Base-by-base conservation (phyloP, 1,140 invertebrate species). In the Anastatus disparis region DNA sequence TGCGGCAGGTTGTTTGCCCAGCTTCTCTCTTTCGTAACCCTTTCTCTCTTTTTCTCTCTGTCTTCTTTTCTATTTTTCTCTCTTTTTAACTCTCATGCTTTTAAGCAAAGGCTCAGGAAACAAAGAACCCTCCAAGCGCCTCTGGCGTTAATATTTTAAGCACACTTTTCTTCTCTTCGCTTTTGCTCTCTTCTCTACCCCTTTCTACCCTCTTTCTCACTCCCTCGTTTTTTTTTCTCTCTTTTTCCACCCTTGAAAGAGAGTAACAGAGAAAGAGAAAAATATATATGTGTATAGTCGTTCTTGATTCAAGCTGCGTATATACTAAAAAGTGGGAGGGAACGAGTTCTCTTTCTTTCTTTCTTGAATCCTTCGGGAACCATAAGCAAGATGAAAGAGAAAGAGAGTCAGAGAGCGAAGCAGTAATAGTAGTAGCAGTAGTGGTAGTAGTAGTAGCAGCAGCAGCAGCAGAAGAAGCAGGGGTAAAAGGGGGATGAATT, bases 101-200 rank as follows among this genome's bases (percentile, higher is more conserved):
- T n/a, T n/a, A n/a, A n/a, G n/a, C n/a, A n/a, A n/a, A n/a, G n/a
- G n/a, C n/a, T n/a, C n/a, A n/a, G n/a, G 84, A 84, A 81, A 85
- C 84, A 85, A 82, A 77, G 78, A 76, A 79, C 79, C 73, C 76
- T 75, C 75, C 58, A 70, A 80, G 78, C 78, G 82, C 84, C 84
- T 78, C 71, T 72, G 80, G 83, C 83, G 83, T 85, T 85, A 85
- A 85, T 85, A 85, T 85, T 85, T 85, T 85, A 85, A 85, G 82
- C 82, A 84, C 83, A 85, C 82, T 85, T 85, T 85, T 83, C 81
- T 82, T 83, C 81, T 73, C 72, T 38, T 62, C 38, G 9, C 12
- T 64, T 44, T 24, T 46, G 27, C 61, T 50, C 44, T 44, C 44
- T 70, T n/a, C n/a, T n/a, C n/a, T n/a, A n/a, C n/a, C n/a, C n/a